Evolutionary conservation across 2,113 vertebrate species (phyloP), one percentile per base, ranked within the genome.

Genomic region (Ophiodon elongatus): DNA sequence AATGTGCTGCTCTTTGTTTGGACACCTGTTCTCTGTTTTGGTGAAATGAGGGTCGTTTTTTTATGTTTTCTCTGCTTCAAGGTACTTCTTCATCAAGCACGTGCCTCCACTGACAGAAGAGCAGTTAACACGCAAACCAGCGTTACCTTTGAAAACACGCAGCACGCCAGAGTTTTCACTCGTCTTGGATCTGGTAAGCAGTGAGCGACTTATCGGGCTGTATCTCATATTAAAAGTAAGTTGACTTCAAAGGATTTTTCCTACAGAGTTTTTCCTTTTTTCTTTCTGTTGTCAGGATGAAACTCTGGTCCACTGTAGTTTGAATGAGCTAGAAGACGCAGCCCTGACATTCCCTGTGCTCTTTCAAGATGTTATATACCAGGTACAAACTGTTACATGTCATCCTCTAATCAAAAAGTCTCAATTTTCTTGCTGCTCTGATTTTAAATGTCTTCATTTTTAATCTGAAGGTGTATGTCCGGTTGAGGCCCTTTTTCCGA

Each of bases 351-450:
- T 99, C 92, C 98, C 98, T 78, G 98, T 99, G 71, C 97, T 99
- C 90, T 99, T 99, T 89, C 98, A 99, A 95, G 98, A 99, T 89
- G 98, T 99, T 76, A 99, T 99, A 94, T 99, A 99, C 96, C 98
- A 99, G 98, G 98, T 99, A 96, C 88, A 13, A 14, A 19, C 57
- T n/a, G 25, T 35, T 15, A 31, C 21, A 65, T 7, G 6, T 5
- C 3, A 3, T 25, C 45, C 29, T 41, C 4, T 50, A 15, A 54
- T 9, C 1, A 0, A 60, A 29, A 6, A 0, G 1, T 67, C 1
- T 50, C 3, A 0, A 4, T 52, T 19, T 67, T 25, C 1, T 29
- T 56, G 41, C 5, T n/a, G 47, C 1, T n/a, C 8, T 63, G 50
- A 23, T 57, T 59, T 56, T 29, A 59, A 39, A 25, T 6, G 21